Evolutionary conservation across 1,140 invertebrate genomes (phyloP), one percentile per base, ranked within the genome.

Genomic region (Zaprionus nigranus): DNA sequence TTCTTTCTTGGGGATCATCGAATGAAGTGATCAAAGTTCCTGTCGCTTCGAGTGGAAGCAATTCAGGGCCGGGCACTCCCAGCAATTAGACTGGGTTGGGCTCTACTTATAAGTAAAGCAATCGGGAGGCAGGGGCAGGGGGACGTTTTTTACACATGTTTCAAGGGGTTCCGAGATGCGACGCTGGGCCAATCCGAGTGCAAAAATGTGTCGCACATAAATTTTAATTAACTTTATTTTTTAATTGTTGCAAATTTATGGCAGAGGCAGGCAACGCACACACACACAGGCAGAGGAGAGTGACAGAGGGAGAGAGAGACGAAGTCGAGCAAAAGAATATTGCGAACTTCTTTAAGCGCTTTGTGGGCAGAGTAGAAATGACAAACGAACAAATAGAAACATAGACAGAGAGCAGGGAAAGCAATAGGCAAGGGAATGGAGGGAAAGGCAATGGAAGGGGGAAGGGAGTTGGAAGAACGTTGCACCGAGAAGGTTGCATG

Each of bases 141-240:
- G 20, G n/a, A 26, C 28, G 49, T 71, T 67, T 82, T 66, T 79
- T 26, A 63, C 73, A 79, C 62, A 75, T 67, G 53, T 59, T 64
- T 58, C 53, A 43, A 40, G 20, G 24, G 20, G 43, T n/a, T n/a
- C 7, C 0, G 40, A 40, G 38, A 40, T 40, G 15, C 15, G 22
- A 22, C 15, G 49, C 20, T 20, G 43, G 9, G 57, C 64, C 71
- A 69, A 75, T 68, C 71, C 60, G 70, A 75, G 72, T 78, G 66
- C 69, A 73, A 90, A 76, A 91, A 84, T 17, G 81, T 91, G 88
- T 91, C 83, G 81, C 81, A 88, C 88, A 91, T 91, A 91, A 91
- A 91, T 91, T 91, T 91, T 91, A 91, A 91, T 91, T 91, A 91
- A 91, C 83, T 84, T 84, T 87, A 73, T 82, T 91, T 91, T 91